phyloP scores from a whole-genome alignment of 2,113 vertebrate species.

The Albula goreensis region DNA sequence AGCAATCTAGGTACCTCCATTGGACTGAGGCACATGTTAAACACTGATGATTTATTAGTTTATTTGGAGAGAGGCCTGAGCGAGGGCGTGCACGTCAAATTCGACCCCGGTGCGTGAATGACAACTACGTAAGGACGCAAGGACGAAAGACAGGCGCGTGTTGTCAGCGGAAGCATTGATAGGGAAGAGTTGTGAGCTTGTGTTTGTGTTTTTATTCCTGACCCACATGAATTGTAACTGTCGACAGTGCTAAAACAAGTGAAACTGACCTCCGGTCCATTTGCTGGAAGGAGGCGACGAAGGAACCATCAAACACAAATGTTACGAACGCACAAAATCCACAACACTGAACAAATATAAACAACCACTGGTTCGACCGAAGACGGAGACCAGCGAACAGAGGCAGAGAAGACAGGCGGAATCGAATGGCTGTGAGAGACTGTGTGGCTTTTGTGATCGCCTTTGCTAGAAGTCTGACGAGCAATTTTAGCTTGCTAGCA shows the following conservation, averaged over 20 bases:
- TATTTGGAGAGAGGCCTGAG: background rate
- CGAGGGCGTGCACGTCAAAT: background rate
- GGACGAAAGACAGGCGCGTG: background rate
- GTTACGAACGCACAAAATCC: background rate
- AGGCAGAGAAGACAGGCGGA: background rate
- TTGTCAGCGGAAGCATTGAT: slow-evolving; percentile 19
- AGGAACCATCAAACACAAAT: background rate
- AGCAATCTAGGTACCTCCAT: background rate
- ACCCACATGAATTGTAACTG: background rate
- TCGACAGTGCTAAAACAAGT: background rate
- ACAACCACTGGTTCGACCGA: background rate
- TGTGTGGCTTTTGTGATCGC: background rate
- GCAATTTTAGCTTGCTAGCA: background rate
- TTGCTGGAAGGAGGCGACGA: background rate
- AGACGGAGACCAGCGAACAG: background rate
- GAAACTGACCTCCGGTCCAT: background rate
- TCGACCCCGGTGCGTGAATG: background rate
- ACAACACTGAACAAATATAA: background rate
- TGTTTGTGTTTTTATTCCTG: background rate
- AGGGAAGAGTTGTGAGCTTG: background rate
- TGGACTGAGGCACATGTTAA: background rate
- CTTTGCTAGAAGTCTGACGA: background rate
- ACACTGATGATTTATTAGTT: background rate
- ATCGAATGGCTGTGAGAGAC: background rate
- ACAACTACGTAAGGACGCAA: background rate